Conservation (phyloP, 2,888 invertebrate genomes). For the Lasioglossum villosulum region DNA sequence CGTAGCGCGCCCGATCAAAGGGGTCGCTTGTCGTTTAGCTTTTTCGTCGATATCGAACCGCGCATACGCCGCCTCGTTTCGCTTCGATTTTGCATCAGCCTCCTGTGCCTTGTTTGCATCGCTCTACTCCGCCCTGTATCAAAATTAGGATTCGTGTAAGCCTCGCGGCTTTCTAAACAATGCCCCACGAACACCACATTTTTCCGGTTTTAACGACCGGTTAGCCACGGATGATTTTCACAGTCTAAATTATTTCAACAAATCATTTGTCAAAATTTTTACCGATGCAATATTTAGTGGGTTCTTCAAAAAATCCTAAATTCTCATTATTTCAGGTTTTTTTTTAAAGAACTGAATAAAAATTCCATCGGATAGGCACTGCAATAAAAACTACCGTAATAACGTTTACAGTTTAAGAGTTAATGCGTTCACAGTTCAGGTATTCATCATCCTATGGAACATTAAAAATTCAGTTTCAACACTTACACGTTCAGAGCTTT, state of each 20-base stretch:
- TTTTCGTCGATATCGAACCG: conserved; percentile 10
- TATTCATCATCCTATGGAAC: too few species aligned
- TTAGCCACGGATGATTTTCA: neutral
- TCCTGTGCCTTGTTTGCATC: neutral
- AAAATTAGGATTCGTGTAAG: neutral
- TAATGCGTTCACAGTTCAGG: too few species aligned
- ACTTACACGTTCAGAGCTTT: neutral
- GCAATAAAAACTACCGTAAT: too few species aligned
- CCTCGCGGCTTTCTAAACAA: neutral
- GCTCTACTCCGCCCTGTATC: neutral
- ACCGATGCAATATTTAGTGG: too few species aligned
- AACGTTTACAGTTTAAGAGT: too few species aligned
- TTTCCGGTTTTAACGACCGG: neutral
- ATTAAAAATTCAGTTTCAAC: neutral
- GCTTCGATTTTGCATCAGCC: neutral
- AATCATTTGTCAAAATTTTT: too few species aligned
- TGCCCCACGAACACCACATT: neutral
- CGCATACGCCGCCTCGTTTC: neutral
- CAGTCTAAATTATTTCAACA: too few species aligned
- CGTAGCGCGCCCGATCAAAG: conserved; percentile 4
- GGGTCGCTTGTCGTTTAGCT: conserved; percentile 20
- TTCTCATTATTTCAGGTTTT: too few species aligned
- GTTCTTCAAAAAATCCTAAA: too few species aligned
- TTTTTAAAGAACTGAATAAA: too few species aligned
- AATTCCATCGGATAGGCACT: too few species aligned